phyloP scores from a whole-genome alignment of 2,797 vertebrate species.

The Lagocephalus sceleratus region DNA sequence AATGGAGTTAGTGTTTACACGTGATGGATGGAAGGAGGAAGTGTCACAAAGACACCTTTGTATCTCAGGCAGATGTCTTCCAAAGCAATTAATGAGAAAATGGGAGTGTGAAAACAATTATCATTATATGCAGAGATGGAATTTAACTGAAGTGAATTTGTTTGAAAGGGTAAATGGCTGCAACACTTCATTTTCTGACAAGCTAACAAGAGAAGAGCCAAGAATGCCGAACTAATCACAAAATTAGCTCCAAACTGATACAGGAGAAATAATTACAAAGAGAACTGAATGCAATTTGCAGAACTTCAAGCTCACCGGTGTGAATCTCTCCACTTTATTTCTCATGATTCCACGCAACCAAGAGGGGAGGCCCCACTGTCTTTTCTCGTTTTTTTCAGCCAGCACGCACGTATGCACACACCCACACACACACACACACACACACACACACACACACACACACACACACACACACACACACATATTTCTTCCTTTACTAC shows the following conservation, averaged over 20 bases:
- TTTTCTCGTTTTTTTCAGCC: too few relatives aligned
- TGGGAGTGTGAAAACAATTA: background rate
- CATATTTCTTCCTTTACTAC: too few relatives aligned
- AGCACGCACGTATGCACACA: too few relatives aligned
- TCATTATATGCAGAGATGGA: too few relatives aligned
- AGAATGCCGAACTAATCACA: conserved; percentile 45
- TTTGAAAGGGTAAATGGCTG: conserved; percentile 4
- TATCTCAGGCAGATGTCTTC: conserved; percentile 33
- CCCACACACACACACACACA: too few relatives aligned
- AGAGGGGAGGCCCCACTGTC: too few relatives aligned
- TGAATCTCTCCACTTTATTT: too few relatives aligned
- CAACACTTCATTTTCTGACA: conserved; percentile 23
- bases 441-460: too few relatives aligned
- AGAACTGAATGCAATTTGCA: too few relatives aligned
- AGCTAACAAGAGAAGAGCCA: conserved; percentile 30
- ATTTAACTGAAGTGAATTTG: conserved; percentile 1
- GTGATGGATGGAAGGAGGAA: conserved; percentile 68
- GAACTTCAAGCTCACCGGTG: too few relatives aligned
- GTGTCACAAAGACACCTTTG: conserved; percentile 48
- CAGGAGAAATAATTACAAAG: conserved; percentile 58
- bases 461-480: too few relatives aligned
- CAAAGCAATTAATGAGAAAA: background rate
- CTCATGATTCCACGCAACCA: too few relatives aligned
- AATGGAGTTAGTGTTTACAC: conserved; percentile 37
- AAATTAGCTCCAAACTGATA: conserved; percentile 52